phyloP scores from a whole-genome alignment of 2,888 invertebrate species.

The Empis livida region DNA sequence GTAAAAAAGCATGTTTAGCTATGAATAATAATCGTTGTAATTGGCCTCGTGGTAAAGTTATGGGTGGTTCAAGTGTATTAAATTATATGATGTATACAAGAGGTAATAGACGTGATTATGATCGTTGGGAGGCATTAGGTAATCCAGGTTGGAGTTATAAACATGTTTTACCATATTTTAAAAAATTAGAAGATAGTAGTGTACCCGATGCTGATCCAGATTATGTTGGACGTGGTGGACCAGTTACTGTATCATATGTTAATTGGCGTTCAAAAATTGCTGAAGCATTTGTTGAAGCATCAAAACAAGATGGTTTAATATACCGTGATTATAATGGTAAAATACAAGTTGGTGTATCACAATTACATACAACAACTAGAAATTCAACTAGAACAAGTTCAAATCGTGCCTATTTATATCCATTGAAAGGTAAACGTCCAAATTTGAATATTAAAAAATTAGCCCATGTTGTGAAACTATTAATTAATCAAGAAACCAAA shows the following conservation, averaged over 20 bases:
- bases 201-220: conserved; percentile 39
- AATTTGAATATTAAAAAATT: conserved; percentile 46
- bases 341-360: conserved; percentile 47
- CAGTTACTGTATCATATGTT: conserved; percentile 43
- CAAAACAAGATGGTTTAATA: conserved; percentile 47
- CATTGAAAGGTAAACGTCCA: conserved; percentile 36
- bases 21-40: conserved; percentile 61
- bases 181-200: conserved; percentile 59
- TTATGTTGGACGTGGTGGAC: conserved; percentile 42
- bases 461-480: conserved; percentile 41
- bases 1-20: conserved; percentile 56
- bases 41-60: conserved; percentile 68
- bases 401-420: conserved; percentile 46
- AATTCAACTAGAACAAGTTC: conserved; percentile 46
- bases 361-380: conserved; percentile 45
- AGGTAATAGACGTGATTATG: conserved; percentile 58
- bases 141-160: conserved; percentile 62
- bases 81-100: conserved; percentile 73
- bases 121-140: conserved; percentile 58
- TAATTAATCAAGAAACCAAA: conserved; percentile 39
- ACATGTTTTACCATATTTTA: conserved; percentile 61
- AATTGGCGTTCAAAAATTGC: conserved; percentile 45
- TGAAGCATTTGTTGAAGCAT: conserved; percentile 49
- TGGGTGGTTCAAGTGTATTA: conserved; percentile 69
- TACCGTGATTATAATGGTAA: conserved; percentile 55